Evolutionary conservation across 1,140 invertebrate species (phyloP).

Genomic region (Ceratina australensis): DNA sequence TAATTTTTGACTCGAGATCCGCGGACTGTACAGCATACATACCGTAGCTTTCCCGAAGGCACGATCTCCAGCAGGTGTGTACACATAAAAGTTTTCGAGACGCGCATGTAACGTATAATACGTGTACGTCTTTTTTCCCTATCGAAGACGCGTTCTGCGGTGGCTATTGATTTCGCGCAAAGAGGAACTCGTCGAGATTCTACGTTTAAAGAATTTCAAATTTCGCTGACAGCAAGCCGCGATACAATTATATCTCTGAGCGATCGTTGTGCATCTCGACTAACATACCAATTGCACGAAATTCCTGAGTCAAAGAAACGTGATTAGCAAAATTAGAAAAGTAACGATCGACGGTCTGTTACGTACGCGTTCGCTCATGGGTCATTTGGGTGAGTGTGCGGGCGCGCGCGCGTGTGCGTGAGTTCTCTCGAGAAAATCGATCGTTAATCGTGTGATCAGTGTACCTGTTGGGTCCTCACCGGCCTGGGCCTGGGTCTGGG

Average conservation of each 20-base stretch:
- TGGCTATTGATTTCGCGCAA: conserved; percentile 21
- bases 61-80: conserved; percentile 43
- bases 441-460: conserved; percentile 59
- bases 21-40: conserved; percentile 37
- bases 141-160: conserved; percentile 8
- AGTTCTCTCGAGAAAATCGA: conserved; percentile 19
- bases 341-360: conserved; percentile 31
- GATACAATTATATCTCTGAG: background rate
- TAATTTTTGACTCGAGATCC: conserved; percentile 44
- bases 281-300: conserved; percentile 12
- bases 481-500: conserved; percentile 57
- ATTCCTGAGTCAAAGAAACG: conserved; percentile 31
- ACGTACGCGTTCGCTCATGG: background rate
- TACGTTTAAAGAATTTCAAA: too few relatives aligned
- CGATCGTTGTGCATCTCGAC: background rate
- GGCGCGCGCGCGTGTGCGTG: too few relatives aligned
- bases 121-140: conserved; percentile 14
- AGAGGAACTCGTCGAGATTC: conserved; percentile 9
- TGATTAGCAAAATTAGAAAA: conserved; percentile 6
- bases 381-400: background rate
- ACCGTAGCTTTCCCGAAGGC: conserved; percentile 46
- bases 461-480: conserved; percentile 73
- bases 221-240: too few relatives aligned
- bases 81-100: conserved; percentile 18
- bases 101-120: conserved; percentile 30